Evolutionary conservation across 92 coral and sea anemone species (phyloP).

Genomic region (Scolanthus callimorphus): DNA sequence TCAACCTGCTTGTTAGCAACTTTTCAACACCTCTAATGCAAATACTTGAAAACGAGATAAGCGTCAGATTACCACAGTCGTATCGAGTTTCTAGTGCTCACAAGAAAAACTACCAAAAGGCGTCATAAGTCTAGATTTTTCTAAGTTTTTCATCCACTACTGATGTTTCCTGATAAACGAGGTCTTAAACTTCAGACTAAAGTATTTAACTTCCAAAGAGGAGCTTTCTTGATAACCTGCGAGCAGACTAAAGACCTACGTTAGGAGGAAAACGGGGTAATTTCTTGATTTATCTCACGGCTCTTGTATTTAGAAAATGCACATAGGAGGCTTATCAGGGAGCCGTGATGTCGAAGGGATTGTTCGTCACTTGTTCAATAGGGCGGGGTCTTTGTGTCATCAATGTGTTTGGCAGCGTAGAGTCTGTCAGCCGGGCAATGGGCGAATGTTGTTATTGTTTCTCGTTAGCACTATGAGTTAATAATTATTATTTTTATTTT

Average conservation of each 20-base stretch:
- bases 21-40: slow-evolving; percentile 34
- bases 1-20: slow-evolving; percentile 53
- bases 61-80: slow-evolving; percentile 32
- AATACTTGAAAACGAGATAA: slow-evolving; percentile 32
- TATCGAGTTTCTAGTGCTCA: slow-evolving; percentile 31
- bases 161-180: not conserved
- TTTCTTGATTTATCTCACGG: not conserved
- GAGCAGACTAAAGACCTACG: no score
- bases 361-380: no score
- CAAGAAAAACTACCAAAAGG: no score
- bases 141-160: no score
- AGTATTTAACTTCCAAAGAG: not conserved
- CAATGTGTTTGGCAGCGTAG: not conserved
- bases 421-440: not conserved
- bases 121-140: slow-evolving; percentile 21
- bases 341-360: no score
- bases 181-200: not conserved
- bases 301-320: not conserved
- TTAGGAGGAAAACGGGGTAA: no score
- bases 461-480: not conserved
- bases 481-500: no score
- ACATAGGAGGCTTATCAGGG: no score
- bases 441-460: not conserved
- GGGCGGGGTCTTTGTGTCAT: not conserved
- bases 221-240: no score